Conservation (phyloP, 2,797 vertebrate genomes). For the Aulostomus chinensis region DNA sequence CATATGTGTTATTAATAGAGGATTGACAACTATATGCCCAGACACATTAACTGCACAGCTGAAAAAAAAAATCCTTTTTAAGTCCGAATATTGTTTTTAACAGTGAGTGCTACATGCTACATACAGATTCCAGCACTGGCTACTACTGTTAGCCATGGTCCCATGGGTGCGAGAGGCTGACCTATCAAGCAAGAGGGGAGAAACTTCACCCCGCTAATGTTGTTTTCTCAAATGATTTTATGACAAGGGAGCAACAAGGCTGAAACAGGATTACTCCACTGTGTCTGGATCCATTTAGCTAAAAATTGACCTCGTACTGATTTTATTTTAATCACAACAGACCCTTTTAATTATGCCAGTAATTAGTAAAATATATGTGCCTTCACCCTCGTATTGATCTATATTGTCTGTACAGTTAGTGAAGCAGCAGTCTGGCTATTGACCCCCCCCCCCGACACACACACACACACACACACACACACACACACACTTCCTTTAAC, state of each 20-base stretch:
- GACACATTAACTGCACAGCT: slow-evolving; percentile 3
- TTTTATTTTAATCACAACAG: slow-evolving; percentile 79
- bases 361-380: slow-evolving; percentile 81
- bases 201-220: slow-evolving; percentile 45
- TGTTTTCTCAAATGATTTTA: slow-evolving; percentile 76
- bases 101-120: neutral
- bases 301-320: slow-evolving; percentile 70
- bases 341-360: slow-evolving; percentile 78
- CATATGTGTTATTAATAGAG: slow-evolving; percentile 34
- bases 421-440: slow-evolving; percentile 68
- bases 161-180: slow-evolving; percentile 14
- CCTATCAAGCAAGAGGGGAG: slow-evolving; percentile 36
- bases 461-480: slow-evolving; percentile 22
- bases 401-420: slow-evolving; percentile 75
- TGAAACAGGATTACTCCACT: slow-evolving; percentile 67
- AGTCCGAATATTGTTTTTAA: neutral
- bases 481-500: slow-evolving; percentile 35
- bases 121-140: slow-evolving; percentile 3
- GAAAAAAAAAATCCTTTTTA: slow-evolving; percentile 1
- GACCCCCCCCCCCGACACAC: slow-evolving; percentile 41
- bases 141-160: slow-evolving; percentile 11
- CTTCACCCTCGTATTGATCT: slow-evolving; percentile 78
- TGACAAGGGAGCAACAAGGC: slow-evolving; percentile 71
- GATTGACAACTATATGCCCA: slow-evolving; percentile 26
- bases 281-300: slow-evolving; percentile 67